phyloP scores from a whole-genome alignment of 2,888 invertebrate genomes.

The Amblyjoppa proteus region DNA sequence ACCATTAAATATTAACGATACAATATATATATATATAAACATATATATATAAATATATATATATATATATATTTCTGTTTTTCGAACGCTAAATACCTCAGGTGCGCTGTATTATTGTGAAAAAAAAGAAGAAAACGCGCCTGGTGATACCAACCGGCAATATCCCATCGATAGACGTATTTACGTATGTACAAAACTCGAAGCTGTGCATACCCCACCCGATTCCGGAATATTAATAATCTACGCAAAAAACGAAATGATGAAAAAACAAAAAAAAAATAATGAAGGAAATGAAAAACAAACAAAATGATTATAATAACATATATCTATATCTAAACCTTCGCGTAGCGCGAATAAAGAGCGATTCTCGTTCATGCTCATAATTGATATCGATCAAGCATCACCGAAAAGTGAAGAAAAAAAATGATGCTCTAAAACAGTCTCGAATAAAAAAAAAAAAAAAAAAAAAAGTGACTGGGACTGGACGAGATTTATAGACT shows the following conservation, averaged over 20 bases:
- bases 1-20: conserved; percentile 50
- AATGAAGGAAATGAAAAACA: conserved; percentile 37
- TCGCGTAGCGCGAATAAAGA: conserved; percentile 59
- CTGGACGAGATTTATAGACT: conserved; percentile 63
- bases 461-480: conserved; percentile 29
- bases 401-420: conserved; percentile 5
- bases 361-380: conserved; percentile 55
- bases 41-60: conserved; percentile 51
- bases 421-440: conserved; percentile 33
- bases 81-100: conserved; percentile 66
- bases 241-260: conserved; percentile 41
- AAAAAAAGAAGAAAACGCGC: conserved; percentile 69
- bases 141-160: conserved; percentile 70
- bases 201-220: conserved; percentile 66
- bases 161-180: conserved; percentile 67
- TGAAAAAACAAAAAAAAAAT: conserved; percentile 30
- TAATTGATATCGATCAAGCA: conserved; percentile 24
- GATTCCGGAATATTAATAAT: conserved; percentile 59
- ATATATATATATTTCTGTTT: conserved; percentile 64
- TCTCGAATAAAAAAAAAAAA: conserved; percentile 18
- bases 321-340: conserved; percentile 58
- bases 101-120: conserved; percentile 73
- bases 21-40: conserved; percentile 36
- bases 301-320: conserved; percentile 56
- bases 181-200: conserved; percentile 69